A percentile compares a stretch with the other conserved stretches of the same genome.
phyloP scores from a whole-genome alignment of 2,888 invertebrate species.

The Camponotus fellah region DNA sequence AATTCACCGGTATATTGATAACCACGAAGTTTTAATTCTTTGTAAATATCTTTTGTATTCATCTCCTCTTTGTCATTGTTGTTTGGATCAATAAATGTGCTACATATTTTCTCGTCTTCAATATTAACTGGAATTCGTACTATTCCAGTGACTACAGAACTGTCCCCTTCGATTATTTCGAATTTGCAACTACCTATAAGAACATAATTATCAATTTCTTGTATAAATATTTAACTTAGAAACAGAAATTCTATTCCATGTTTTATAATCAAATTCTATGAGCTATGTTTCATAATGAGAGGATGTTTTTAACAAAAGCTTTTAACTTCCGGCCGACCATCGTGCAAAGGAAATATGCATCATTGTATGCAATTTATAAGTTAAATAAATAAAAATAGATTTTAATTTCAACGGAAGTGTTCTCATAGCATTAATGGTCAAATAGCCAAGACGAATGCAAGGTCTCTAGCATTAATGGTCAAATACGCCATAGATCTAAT shows the following conservation, averaged over 20 bases:
- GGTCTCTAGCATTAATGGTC: too few species aligned
- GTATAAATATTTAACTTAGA: neutral
- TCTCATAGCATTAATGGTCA: too few species aligned
- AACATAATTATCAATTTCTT: neutral
- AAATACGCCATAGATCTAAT: too few species aligned
- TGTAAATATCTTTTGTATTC: constrained; percentile 83
- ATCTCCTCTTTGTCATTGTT: constrained; percentile 73
- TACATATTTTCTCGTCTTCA: constrained; percentile 65
- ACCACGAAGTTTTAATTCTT: constrained; percentile 86
- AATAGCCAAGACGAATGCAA: too few species aligned
- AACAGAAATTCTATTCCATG: neutral
- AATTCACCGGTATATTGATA: constrained; percentile 87
- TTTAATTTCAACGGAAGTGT: too few species aligned
- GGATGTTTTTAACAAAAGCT: too few species aligned
- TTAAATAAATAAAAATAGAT: too few species aligned
- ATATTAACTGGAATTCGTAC: constrained; percentile 88
- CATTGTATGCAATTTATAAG: too few species aligned
- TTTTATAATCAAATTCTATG: too few species aligned
- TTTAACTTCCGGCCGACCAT: too few species aligned
- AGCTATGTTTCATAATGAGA: too few species aligned
- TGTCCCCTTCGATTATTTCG: constrained; percentile 90
- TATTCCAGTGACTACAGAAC: constrained; percentile 90
- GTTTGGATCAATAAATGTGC: constrained; percentile 65
- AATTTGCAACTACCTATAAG: constrained; percentile 76
- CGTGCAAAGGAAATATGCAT: too few species aligned